Evolutionary conservation across 2,888 invertebrate genomes (phyloP).

Genomic region (Carabus problematicus): DNA sequence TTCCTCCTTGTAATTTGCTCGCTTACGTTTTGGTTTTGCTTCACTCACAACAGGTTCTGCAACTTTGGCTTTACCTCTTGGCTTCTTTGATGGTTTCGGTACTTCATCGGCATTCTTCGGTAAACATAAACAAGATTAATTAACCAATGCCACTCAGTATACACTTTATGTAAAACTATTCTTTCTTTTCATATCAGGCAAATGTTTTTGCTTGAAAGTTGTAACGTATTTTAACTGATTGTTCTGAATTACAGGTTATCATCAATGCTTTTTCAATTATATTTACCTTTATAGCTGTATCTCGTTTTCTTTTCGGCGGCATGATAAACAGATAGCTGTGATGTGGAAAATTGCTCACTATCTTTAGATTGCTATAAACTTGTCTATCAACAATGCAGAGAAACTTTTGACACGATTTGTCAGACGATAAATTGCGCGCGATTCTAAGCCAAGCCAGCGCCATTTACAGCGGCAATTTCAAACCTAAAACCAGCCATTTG

Average conservation of each 20-base stretch:
- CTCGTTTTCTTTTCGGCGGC: conserved; percentile 35
- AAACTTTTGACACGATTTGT: neutral
- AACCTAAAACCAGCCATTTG: neutral
- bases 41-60: conserved; percentile 54
- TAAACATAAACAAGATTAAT: conserved; percentile 1
- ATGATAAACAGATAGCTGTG: neutral
- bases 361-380: too few species aligned
- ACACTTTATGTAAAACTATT: neutral
- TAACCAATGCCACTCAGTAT: neutral
- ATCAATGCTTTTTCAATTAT: conserved; percentile 7
- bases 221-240: neutral
- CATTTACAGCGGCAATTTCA: conserved; percentile 22
- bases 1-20: conserved; percentile 51
- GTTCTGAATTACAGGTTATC: neutral
- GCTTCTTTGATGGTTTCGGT: conserved; percentile 4
- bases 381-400: too few species aligned
- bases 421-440: conserved; percentile 28
- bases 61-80: conserved; percentile 21
- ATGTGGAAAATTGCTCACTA: too few species aligned
- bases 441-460: conserved; percentile 8
- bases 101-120: conserved; percentile 18
- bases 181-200: too few species aligned
- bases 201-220: too few species aligned
- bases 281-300: conserved; percentile 11
- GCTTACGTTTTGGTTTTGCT: conserved; percentile 52